Base-by-base conservation (phyloP, 2,888 invertebrate species). In the Acanthosoma haemorrhoidale region DNA sequence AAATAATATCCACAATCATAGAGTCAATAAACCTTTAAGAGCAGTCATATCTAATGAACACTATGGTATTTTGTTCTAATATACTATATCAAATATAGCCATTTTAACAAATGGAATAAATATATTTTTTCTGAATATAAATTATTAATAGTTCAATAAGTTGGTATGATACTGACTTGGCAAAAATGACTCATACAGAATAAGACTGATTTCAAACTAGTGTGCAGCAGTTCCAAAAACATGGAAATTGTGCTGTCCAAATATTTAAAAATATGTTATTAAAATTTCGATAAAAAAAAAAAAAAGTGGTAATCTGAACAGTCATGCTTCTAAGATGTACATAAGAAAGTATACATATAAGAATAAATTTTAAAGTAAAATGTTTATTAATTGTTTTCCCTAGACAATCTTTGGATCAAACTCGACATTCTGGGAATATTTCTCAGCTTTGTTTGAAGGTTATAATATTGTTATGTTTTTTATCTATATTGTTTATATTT, bases 331-430 rank as follows among this genome's bases (percentile, higher is more conserved):
- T 51, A 25, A 51, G 13, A 51, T 51, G 51, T 51, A 51, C 21
- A 51, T 51, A 51, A 51, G n/a, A 51, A 51, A 51, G 11, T 51
- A 51, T 51, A n/a, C 13, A 51, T 51, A n/a, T 51, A 51, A 51
- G 51, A 51, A 25, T 25, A 25, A 51, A 51, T 51, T 25, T 51
- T n/a, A 3, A 43, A 21, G 1, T 51, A n/a, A n/a, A 25, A 13
- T n/a, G 21, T 13, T 9, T 43, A 25, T 51, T 25, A 25, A 51
- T 51, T 51, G 4, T n/a, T n/a, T n/a, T n/a, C n/a, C n/a, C n/a
- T n/a, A n/a, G n/a, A n/a, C n/a, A n/a, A n/a, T n/a, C n/a, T n/a
- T n/a, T n/a, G n/a, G n/a, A n/a, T n/a, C n/a, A n/a, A n/a, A n/a
- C n/a, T n/a, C n/a, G n/a, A n/a, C n/a, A n/a, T n/a, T n/a, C n/a